Evolutionary conservation across 1,140 invertebrate species (phyloP), one percentile per base, ranked within the genome.

Genomic region (Eurosta solidaginis): DNA sequence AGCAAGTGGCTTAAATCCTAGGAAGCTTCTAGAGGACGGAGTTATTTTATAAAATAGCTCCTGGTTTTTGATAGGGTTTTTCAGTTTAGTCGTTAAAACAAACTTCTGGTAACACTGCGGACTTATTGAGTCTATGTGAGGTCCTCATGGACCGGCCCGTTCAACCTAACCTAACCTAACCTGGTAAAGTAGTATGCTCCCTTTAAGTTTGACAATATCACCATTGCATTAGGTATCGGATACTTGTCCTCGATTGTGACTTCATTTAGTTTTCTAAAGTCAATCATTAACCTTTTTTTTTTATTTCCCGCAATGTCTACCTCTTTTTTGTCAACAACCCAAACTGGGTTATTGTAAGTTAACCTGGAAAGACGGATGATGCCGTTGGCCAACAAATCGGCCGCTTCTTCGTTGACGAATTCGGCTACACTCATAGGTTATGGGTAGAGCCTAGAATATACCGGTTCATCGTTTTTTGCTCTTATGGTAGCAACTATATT

Each of bases 111-210:
- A n/a, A n/a, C n/a, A n/a, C n/a, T n/a, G n/a, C n/a, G n/a, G n/a
- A n/a, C n/a, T n/a, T n/a, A n/a, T n/a, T n/a, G n/a, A n/a, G n/a
- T n/a, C n/a, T n/a, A n/a, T n/a, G n/a, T n/a, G n/a, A n/a, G n/a
- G n/a, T n/a, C n/a, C n/a, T n/a, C n/a, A n/a, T n/a, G n/a, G n/a
- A n/a, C n/a, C n/a, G n/a, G n/a, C n/a, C n/a, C n/a, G n/a, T n/a
- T n/a, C n/a, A n/a, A n/a, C n/a, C n/a, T n/a, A n/a, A n/a, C n/a
- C n/a, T n/a, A n/a, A n/a, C n/a, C n/a, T n/a, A n/a, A n/a, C n/a
- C n/a, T n/a, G n/a, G 81, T 82, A 54, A 86, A 85, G 63, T 83
- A 84, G 49, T 80, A 59, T 14, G 80, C 81, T 81, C 81, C 81
- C 50, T 82, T 82, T 79, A 86, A 75, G 45, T 80, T 76, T 1